Base-by-base conservation (phyloP, 2,888 invertebrate genomes). In the Synanthedon formicaeformis region DNA sequence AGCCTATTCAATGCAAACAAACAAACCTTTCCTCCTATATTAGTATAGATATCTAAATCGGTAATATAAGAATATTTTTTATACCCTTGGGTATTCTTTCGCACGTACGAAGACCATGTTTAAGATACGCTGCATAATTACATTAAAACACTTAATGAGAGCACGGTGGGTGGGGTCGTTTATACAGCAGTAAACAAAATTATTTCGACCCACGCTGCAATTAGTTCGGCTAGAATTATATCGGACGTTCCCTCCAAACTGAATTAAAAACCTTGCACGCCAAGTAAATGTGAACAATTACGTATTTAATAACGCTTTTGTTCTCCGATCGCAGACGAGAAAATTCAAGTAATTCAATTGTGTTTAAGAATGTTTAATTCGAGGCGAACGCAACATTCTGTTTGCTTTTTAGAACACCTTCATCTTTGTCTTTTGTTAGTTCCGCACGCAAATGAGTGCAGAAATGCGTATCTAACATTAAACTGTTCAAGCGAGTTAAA, bases 301-400 rank as follows among this genome's bases (percentile, higher is more conserved):
- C 86, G 84, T 83, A 83, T 85, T 87, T 87, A 87, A 86, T 87
- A 87, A 86, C 76, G 85, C 86, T 83, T 86, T 87, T 87, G 87
- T 87, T 87, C 86, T 82, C 81, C 69, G 67, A 71, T 67, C 67
- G 66, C 70, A 71, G 75, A 81, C 77, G 79, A 81, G 87, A 80
- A 85, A 86, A 85, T 81, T 80, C 84, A 78, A 78, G 86, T 87
- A 87, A 87, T 86, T 87, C 87, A 87, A 87, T 87, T 87, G 87
- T 83, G 80, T 86, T 81, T 83, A 80, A 76, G 75, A 77, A 76
- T 80, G 71, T 84, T 85, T 82, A 84, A 85, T 82, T 84, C 71
- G 76, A 76, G 62, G 65, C 73, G 73, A 70, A 71, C 75, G 72
- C 75, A 75, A 67, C 73, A 67, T 63, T 67, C 67, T 64, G 76